Percentiles rank a stretch among this genome's conserved stretches.
Evolutionary conservation across 2,113 vertebrate species (phyloP).

Genomic region (Todiramphus saurophagus): DNA sequence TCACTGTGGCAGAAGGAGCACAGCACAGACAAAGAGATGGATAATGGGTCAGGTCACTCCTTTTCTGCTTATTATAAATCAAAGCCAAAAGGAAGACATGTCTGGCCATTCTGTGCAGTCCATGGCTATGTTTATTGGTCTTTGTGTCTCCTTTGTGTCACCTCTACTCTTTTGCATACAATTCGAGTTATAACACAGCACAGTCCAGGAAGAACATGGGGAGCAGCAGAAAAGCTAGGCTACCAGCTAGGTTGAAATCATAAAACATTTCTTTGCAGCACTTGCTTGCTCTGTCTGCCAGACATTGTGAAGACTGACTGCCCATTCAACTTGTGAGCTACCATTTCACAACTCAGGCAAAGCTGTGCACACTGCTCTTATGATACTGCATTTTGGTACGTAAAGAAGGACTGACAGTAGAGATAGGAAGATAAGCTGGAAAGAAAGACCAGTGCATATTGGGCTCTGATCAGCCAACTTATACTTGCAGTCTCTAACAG

Average conservation of each 20-base stretch:
- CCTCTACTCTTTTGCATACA: background rate
- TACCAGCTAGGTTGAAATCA: background rate
- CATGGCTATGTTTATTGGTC: background rate
- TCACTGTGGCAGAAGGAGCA: background rate
- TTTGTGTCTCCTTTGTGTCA: background rate
- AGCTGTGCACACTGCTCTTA: background rate
- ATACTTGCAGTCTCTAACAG: background rate
- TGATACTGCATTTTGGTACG: background rate
- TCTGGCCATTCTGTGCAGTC: background rate
- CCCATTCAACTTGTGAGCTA: background rate
- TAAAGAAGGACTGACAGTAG: background rate
- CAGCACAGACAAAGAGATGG: background rate
- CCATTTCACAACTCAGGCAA: background rate
- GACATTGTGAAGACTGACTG: background rate
- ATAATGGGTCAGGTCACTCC: conserved; percentile 30
- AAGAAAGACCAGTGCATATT: background rate
- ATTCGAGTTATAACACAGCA: background rate
- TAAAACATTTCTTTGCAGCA: background rate
- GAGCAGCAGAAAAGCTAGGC: background rate
- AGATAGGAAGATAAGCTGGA: background rate
- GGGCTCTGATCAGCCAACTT: background rate
- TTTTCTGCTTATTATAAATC: conserved; percentile 32
- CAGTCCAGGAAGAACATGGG: background rate
- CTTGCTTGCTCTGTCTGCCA: background rate
- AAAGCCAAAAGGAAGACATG: background rate